phyloP scores from a whole-genome alignment of 2,113 vertebrate genomes.

The Fregata magnificens region DNA sequence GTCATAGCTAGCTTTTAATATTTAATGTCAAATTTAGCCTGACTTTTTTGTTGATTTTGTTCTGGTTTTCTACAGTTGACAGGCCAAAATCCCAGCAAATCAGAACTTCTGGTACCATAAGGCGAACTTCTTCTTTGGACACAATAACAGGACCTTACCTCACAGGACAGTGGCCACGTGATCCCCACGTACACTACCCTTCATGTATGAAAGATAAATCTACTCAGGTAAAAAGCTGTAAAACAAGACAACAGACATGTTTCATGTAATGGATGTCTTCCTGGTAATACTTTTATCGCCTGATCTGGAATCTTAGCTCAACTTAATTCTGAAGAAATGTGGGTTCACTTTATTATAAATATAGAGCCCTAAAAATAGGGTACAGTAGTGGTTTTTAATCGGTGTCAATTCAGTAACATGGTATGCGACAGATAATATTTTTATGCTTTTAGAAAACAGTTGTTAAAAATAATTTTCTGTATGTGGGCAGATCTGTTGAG shows the following conservation, averaged over 20 bases:
- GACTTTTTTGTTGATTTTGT: conserved; percentile 47
- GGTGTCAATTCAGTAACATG: background rate
- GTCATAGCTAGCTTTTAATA: conserved; percentile 30
- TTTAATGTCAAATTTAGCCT: conserved; percentile 24
- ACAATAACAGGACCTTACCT: conserved; percentile 96
- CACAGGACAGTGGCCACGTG: conserved; percentile 96
- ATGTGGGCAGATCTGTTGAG: background rate
- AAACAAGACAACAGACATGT: conserved; percentile 18
- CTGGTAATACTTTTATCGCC: background rate
- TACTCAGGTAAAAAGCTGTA: conserved; percentile 86
- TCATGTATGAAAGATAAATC: conserved; percentile 98
- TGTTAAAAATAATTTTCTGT: background rate
- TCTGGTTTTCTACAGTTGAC: conserved; percentile 80
- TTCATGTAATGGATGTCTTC: background rate
- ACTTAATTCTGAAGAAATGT: background rate
- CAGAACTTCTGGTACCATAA: conserved; percentile 85
- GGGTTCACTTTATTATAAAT: background rate
- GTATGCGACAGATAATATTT: background rate
- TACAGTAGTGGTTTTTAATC: background rate
- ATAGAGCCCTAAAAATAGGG: background rate
- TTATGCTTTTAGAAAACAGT: background rate
- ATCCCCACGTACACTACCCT: conserved; percentile 87
- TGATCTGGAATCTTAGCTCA: background rate
- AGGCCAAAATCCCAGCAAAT: conserved; percentile 87
- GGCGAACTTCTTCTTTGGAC: conserved; percentile 91